A percentile compares a stretch with the other conserved stretches of the same genome.
These are phyloP conservation scores for Drosophila borealis DNA, from an alignment of 2,888 invertebrate genomes.

Conservation along the genomic window DNA sequence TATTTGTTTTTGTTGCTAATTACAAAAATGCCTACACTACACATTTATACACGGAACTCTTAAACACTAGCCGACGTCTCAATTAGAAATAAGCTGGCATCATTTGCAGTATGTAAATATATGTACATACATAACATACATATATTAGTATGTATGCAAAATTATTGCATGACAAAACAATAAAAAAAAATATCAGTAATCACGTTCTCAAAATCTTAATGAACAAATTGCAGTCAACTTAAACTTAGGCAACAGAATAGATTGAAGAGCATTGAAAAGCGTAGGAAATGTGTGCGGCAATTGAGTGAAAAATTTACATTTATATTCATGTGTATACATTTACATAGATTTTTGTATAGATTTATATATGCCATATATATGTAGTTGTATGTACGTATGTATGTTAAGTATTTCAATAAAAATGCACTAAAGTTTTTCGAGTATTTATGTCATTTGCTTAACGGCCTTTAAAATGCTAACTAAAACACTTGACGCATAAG, in stretches of 20 bases:
- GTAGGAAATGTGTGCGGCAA: constrained; percentile 73
- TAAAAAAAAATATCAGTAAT: constrained; percentile 69
- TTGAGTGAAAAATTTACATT: constrained; percentile 59
- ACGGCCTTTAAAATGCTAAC: constrained; percentile 64
- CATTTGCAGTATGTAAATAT: constrained; percentile 35
- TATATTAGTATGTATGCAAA: constrained; percentile 18
- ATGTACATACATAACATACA: constrained; percentile 1
- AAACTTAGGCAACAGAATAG: constrained; percentile 77
- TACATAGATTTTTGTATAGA: constrained; percentile 29
- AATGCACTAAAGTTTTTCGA: constrained; percentile 77
- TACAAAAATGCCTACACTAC: constrained; percentile 79
- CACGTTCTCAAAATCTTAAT: constrained; percentile 51
- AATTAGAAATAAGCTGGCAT: constrained; percentile 69
- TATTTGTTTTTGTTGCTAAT: constrained; percentile 60
- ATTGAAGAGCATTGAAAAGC: constrained; percentile 51
- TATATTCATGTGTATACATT: constrained; percentile 24
- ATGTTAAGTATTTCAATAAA: constrained; percentile 62
- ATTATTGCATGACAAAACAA: constrained; percentile 55
- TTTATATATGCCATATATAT: constrained; percentile 27
- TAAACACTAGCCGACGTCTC: constrained; percentile 70
- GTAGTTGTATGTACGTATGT: constrained; percentile 33
- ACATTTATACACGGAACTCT: constrained; percentile 69
- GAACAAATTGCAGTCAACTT: constrained; percentile 65
- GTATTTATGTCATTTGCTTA: constrained; percentile 74
- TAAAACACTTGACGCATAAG: constrained; percentile 49